Conservation (phyloP, 2,113 vertebrate species). For the Arizona elegans region DNA sequence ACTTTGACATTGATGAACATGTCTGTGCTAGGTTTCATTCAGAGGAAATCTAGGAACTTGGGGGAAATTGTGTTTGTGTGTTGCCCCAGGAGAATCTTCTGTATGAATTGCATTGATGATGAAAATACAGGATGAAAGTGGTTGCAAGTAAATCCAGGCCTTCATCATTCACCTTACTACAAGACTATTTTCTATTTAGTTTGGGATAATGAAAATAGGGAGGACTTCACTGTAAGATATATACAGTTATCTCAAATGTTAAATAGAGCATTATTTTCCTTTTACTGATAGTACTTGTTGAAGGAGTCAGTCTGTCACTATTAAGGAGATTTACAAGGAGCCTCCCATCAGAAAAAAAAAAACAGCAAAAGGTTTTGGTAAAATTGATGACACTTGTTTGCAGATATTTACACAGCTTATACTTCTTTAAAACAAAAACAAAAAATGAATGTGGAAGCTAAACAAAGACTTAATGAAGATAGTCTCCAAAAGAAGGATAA, state of each 20-base stretch:
- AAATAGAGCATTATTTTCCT: background rate
- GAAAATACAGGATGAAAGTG: rapidly evolving
- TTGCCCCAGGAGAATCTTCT: background rate
- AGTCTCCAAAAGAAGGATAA: background rate
- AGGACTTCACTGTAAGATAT: background rate
- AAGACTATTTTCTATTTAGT: background rate
- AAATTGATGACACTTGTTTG: background rate
- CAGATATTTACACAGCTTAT: background rate
- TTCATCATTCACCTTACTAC: background rate
- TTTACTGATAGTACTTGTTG: background rate
- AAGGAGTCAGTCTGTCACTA: background rate
- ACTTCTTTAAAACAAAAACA: background rate
- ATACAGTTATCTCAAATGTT: background rate
- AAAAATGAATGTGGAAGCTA: background rate
- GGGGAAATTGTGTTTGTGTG: background rate
- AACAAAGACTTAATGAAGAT: background rate
- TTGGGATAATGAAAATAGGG: background rate
- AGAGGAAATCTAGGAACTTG: slow-evolving; percentile 30
- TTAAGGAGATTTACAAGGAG: background rate
- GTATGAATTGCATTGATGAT: background rate
- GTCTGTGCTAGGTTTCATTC: slow-evolving; percentile 43
- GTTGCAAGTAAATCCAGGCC: rapidly evolving
- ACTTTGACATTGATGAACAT: slow-evolving; percentile 75
- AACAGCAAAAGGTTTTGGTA: background rate
- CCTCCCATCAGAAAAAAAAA: background rate